Percentiles rank a stretch among this genome's conserved stretches.
phyloP scores from a whole-genome alignment of 1,140 invertebrate species.

The Reticulitermes speratus region DNA sequence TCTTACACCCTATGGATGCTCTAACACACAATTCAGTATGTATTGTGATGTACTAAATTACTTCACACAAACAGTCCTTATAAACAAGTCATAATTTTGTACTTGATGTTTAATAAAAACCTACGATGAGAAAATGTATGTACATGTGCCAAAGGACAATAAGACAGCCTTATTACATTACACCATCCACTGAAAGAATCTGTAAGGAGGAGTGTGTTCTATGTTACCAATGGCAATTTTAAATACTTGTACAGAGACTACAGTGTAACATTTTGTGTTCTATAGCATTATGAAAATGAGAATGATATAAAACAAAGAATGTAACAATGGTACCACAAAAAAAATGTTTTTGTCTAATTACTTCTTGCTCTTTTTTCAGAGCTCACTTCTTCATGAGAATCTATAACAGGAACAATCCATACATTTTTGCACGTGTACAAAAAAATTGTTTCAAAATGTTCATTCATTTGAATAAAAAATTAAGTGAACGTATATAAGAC shows the following conservation, averaged over 20 bases:
- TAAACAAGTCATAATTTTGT: neutral
- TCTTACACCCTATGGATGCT: neutral
- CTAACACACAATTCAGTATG: neutral
- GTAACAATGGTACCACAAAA: too few relatives aligned
- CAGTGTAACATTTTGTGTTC: too few relatives aligned
- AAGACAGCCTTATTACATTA: slow-evolving; percentile 12
- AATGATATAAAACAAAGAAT: too few relatives aligned
- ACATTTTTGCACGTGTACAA: too few relatives aligned
- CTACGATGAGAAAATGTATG: neutral
- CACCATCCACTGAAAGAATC: neutral
- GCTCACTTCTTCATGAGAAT: too few relatives aligned
- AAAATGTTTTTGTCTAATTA: too few relatives aligned
- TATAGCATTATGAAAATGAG: too few relatives aligned
- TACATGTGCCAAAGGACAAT: slow-evolving; percentile 6
- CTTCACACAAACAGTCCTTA: neutral
- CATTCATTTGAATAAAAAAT: too few relatives aligned
- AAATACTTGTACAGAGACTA: neutral
- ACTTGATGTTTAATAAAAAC: neutral
- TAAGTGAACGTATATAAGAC: too few relatives aligned
- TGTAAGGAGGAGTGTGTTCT: slow-evolving; percentile 1
- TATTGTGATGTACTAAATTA: neutral
- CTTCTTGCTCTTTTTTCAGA: too few relatives aligned
- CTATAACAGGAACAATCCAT: too few relatives aligned
- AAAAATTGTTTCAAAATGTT: too few relatives aligned
- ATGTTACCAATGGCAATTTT: neutral